phyloP scores from a whole-genome alignment of 2,113 vertebrate genomes.

The Lophotis ruficrista region DNA sequence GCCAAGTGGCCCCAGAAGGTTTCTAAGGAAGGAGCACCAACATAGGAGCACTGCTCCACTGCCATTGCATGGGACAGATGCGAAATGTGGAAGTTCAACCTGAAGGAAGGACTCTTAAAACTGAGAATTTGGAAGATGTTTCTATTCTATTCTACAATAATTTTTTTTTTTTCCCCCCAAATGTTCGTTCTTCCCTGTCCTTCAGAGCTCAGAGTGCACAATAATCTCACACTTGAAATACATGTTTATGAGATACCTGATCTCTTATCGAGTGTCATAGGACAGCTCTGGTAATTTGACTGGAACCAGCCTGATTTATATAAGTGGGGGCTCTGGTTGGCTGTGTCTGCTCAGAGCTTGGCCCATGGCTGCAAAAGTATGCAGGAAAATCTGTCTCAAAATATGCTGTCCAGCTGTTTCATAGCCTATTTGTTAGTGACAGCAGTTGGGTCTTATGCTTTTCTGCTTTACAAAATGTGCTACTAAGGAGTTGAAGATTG shows the following conservation, averaged over 20 bases:
- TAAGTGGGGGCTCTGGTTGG: background rate
- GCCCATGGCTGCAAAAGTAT: background rate
- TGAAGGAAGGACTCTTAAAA: background rate
- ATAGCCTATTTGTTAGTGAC: background rate
- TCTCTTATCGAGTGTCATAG: background rate
- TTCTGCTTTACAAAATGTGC: background rate
- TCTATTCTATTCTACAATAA: background rate
- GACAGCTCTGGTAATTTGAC: background rate
- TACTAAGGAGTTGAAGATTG: background rate
- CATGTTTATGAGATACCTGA: background rate
- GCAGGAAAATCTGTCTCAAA: constrained; percentile 1
- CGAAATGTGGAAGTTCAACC: background rate
- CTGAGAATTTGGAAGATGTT: background rate
- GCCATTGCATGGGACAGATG: background rate
- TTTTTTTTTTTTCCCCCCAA: accelerated
- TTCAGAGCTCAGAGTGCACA: background rate
- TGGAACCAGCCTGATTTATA: background rate
- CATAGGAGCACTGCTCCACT: background rate
- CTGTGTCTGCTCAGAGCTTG: background rate
- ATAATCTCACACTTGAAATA: background rate
- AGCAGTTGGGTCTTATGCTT: background rate
- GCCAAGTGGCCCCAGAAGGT: background rate
- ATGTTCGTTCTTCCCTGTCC: background rate
- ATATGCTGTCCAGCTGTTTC: background rate
- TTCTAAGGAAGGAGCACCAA: background rate